phyloP scores from a whole-genome alignment of 2,797 vertebrate species.

The Oophaga sylvatica region DNA sequence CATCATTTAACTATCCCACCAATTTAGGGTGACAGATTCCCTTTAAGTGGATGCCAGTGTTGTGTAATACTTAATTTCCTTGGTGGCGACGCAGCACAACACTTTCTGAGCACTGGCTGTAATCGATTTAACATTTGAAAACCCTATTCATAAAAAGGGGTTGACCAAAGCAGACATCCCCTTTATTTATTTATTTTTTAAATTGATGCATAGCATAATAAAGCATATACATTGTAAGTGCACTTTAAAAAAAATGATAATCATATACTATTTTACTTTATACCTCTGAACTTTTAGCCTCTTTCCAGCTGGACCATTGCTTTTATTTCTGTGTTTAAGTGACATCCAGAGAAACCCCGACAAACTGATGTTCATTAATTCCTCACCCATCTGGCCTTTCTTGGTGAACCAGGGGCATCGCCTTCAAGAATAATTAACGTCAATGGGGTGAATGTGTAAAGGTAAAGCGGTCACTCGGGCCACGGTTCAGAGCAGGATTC shows the following conservation, averaged over 20 bases:
- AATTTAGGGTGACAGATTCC: too few relatives aligned
- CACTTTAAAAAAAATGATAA: too few relatives aligned
- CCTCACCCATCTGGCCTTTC: conserved; percentile 47
- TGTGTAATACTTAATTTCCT: too few relatives aligned
- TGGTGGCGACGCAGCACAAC: too few relatives aligned
- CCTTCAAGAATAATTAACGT: conserved; percentile 51
- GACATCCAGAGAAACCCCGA: conserved; percentile 18
- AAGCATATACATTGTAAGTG: too few relatives aligned
- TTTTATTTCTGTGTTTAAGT: neutral
- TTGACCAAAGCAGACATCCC: too few relatives aligned
- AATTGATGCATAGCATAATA: neutral
- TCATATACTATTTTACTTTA: neutral
- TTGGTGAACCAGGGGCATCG: conserved; percentile 40
- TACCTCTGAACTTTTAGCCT: neutral
- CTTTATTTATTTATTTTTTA: too few relatives aligned
- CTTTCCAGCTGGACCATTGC: neutral
- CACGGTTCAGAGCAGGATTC: conserved; percentile 17
- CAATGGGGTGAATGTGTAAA: neutral
- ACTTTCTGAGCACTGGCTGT: too few relatives aligned
- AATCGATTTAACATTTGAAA: too few relatives aligned
- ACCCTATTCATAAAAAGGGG: too few relatives aligned
- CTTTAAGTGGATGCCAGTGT: too few relatives aligned
- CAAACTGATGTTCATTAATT: conserved; percentile 31
- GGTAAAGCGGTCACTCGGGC: conserved; percentile 31
- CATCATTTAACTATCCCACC: too few relatives aligned